Percentiles rank a stretch among this genome's conserved stretches.
These are phyloP conservation scores for Pseudoatta argentina DNA, from an alignment of 1,140 invertebrate species.

Conservation along the genomic window DNA sequence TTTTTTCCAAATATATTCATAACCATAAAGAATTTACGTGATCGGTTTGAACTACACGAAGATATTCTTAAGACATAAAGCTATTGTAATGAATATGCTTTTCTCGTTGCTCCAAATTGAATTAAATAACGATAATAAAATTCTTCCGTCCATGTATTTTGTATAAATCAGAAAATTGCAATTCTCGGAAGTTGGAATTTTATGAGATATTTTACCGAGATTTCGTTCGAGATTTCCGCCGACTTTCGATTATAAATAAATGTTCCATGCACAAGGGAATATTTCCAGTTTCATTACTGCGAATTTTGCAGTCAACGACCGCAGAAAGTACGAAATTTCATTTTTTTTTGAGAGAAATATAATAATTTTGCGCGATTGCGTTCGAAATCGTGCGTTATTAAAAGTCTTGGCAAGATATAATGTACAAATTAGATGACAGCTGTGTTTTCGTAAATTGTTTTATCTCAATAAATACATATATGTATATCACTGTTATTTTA, in stretches of 20 bases:
- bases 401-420: neutral
- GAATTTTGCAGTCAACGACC: neutral
- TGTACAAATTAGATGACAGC: neutral
- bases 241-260: neutral
- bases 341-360: neutral
- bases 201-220: neutral
- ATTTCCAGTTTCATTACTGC: neutral
- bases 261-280: neutral
- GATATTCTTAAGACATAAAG: neutral
- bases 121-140: constrained; percentile 6
- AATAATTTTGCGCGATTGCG: neutral
- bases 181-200: neutral
- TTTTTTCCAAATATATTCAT: too few relatives aligned
- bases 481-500: neutral
- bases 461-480: neutral
- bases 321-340: neutral
- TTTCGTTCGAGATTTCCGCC: neutral
- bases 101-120: neutral
- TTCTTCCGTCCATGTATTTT: neutral
- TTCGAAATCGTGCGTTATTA: neutral
- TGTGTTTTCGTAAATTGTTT: neutral
- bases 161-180: neutral
- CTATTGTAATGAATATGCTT: neutral
- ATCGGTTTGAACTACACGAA: neutral
- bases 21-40: neutral